phyloP scores from a whole-genome alignment of 2,888 invertebrate genomes.

The Drosophila bunnanda region DNA sequence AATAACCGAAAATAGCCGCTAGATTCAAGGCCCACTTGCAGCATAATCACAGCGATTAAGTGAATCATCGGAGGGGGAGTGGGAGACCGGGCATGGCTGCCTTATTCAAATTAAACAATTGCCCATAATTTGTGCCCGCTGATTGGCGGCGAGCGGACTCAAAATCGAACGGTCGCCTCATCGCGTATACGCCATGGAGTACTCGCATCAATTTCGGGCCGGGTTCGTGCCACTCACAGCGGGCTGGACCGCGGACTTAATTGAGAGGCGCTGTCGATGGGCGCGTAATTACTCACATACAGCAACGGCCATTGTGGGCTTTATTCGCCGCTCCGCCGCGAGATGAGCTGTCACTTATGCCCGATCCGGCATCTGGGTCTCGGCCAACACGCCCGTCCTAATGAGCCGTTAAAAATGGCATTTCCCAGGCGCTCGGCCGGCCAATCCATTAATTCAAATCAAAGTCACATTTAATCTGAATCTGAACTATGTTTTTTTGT shows the following conservation, averaged over 20 bases:
- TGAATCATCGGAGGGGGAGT: slow-evolving; percentile 57
- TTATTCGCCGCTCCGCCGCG: slow-evolving; percentile 18
- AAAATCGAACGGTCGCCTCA: slow-evolving; percentile 34
- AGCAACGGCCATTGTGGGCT: slow-evolving; percentile 46
- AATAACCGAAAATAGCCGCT: slow-evolving; percentile 59
- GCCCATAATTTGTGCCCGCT: slow-evolving; percentile 70
- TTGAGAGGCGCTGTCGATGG: slow-evolving; percentile 58
- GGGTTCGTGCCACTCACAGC: slow-evolving; percentile 40
- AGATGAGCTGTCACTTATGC: slow-evolving; percentile 41
- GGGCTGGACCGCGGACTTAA: slow-evolving; percentile 51
- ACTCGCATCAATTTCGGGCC: slow-evolving; percentile 32
- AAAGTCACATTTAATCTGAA: slow-evolving; percentile 45
- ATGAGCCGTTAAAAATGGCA: slow-evolving; percentile 54
- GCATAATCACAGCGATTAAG: slow-evolving; percentile 72
- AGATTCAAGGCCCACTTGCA: slow-evolving; percentile 65
- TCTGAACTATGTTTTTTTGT: slow-evolving; percentile 18
- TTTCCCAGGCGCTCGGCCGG: slow-evolving; percentile 54
- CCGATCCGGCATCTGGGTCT: slow-evolving; percentile 66
- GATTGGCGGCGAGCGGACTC: slow-evolving; percentile 60
- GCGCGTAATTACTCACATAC: slow-evolving; percentile 64
- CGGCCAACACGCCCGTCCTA: slow-evolving; percentile 59
- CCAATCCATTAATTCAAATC: slow-evolving; percentile 63
- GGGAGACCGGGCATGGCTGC: slow-evolving; percentile 59
- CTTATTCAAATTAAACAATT: slow-evolving; percentile 73
- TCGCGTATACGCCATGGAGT: slow-evolving; percentile 46